Evolutionary conservation across 1,140 invertebrate genomes (phyloP), one percentile per base, ranked within the genome.

Genomic region (Helicoverpa zea): DNA sequence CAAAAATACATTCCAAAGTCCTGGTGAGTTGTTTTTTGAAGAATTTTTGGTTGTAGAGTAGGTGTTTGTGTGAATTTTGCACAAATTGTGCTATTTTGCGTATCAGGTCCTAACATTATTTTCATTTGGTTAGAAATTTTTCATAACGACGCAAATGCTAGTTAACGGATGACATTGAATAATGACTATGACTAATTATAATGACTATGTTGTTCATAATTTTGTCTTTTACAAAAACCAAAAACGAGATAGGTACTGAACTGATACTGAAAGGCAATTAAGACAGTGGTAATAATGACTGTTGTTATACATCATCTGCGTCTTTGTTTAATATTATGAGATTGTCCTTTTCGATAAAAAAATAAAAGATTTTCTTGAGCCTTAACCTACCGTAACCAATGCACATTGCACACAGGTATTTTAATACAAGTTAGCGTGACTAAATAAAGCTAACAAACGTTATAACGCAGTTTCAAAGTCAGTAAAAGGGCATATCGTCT

Each of bases 1-100:
- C 76, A 86, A 86, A 30, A 89, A 88, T 87, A 94, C 93, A 94
- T 92, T 94, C 91, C 92, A 94, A 75, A 93, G 83, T n/a, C 88
- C 92, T 64, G 90, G 92, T 94, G 56, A 89, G 92, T 86, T 2
- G 13, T 64, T n/a, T 56, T 49, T 52, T 66, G 5, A 43, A 43
- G 35, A 35, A 9, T 58, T 58, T 58, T 58, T 58, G 9, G 16
- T 18, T 18, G 56, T 63, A 14, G 13, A 43, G 5, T 43, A 9
- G 5, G 9, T 43, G 9, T 43, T 43, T 7, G 9, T 54, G 13
- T 14, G 1, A 0, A 9, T 9, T 5, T 43, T 43, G 9, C 5
- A 43, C 5, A 9, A 43, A 23, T 1, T 23, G 23, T 43, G 5
- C 7, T 54, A 4, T 54, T 4, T n/a, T 43, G 35, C 35, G 35